A percentile compares a stretch with the other conserved stretches of the same genome.
Conservation (phyloP, 2,888 invertebrate genomes). For the Lasioglossum vierecki region DNA sequence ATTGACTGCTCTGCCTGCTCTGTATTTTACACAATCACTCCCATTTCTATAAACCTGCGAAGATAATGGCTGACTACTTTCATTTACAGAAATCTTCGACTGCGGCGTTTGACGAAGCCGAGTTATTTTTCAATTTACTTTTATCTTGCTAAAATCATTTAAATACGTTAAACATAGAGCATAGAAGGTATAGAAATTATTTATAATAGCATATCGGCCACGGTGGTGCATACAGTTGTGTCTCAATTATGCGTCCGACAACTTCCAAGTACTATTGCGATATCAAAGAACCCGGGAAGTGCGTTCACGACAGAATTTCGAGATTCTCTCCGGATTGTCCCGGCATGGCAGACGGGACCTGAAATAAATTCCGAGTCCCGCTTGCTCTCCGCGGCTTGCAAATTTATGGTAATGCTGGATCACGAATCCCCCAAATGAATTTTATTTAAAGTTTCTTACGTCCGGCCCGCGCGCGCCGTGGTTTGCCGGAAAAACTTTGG, state of each 20-base stretch:
- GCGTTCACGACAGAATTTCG: conserved; percentile 60
- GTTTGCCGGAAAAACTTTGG: conserved; percentile 75
- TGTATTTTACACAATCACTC: not conserved
- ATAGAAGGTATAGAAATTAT: not conserved
- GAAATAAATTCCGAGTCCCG: conserved; percentile 76
- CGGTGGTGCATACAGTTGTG: conserved; percentile 18
- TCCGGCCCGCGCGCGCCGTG: conserved; percentile 51
- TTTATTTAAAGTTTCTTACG: conserved; percentile 80
- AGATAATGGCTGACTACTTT: not conserved
- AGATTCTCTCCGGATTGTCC: conserved; percentile 63
- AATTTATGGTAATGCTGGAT: conserved; percentile 80
- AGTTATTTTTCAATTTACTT: not conserved
- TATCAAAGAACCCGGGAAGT: conserved; percentile 51
- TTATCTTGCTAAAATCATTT: not conserved
- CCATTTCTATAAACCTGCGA: not conserved
- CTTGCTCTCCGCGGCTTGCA: conserved; percentile 72
- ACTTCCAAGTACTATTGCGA: conserved; percentile 61
- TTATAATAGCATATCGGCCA: not conserved
- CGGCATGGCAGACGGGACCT: conserved; percentile 56
- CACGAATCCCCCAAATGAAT: conserved; percentile 80
- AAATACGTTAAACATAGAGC: not conserved
- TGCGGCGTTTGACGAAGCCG: not conserved
- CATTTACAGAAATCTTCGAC: not conserved
- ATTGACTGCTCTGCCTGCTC: not conserved
- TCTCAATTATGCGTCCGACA: conserved; percentile 55